Evolutionary conservation across 2,113 vertebrate genomes (phyloP).

Genomic region (Anguilla rostrata): DNA sequence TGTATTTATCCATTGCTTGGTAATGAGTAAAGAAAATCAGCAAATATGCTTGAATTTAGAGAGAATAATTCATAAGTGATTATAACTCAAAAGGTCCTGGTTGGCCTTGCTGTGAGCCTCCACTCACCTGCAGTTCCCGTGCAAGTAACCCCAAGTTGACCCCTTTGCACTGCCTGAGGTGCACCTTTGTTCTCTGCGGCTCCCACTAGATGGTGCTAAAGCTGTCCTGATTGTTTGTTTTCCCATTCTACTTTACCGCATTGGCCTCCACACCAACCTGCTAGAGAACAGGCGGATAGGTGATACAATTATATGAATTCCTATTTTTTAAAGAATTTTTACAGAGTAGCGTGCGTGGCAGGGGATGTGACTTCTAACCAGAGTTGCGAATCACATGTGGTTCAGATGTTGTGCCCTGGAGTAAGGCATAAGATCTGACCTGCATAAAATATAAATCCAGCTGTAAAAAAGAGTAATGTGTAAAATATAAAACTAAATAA

Average conservation of each 20-base stretch:
- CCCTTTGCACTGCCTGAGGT: not conserved
- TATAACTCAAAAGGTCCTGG: not conserved
- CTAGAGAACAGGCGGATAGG: not conserved
- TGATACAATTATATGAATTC: not conserved
- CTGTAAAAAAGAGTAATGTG: no score
- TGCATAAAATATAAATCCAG: no score
- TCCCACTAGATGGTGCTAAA: conserved; percentile 52
- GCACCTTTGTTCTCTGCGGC: conserved; percentile 51
- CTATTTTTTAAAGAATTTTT: not conserved
- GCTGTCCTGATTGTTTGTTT: conserved; percentile 27
- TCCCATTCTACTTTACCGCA: not conserved
- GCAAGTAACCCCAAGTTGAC: not conserved
- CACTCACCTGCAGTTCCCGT: not conserved
- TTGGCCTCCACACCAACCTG: not conserved
- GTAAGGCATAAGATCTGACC: no score
- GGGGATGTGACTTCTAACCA: not conserved
- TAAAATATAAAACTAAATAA: not conserved
- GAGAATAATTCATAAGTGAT: not conserved
- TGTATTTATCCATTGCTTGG: no score
- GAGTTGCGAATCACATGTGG: not conserved
- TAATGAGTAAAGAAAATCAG: no score
- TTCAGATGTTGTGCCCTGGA: no score
- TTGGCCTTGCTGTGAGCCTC: not conserved
- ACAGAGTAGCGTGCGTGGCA: not conserved
- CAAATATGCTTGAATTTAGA: not conserved